Evolutionary conservation across 2,797 vertebrate species (phyloP).

Genomic region (Notamacropus eugenii): DNA sequence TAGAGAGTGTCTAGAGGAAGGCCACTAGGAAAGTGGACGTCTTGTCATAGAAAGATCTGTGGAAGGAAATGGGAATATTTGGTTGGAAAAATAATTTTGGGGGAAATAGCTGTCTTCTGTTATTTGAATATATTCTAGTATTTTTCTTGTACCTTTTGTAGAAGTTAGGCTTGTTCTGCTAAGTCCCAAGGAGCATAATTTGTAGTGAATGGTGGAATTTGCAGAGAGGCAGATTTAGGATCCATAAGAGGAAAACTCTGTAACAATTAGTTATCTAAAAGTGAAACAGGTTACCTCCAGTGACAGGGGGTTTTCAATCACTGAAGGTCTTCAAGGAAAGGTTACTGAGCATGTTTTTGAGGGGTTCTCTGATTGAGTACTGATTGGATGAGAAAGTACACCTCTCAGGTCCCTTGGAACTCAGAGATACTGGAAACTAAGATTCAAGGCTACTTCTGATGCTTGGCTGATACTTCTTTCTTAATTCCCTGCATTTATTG

Average conservation of each 20-base stretch:
- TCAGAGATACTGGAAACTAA: background rate
- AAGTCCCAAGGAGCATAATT: background rate
- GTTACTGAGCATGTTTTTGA: background rate
- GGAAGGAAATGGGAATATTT: background rate
- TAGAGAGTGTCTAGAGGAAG: background rate
- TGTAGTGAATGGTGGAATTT: background rate
- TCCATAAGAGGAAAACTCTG: background rate
- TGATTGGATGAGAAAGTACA: background rate
- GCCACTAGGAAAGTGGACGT: background rate
- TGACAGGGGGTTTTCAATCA: background rate
- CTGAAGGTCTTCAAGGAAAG: background rate
- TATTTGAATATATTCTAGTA: background rate
- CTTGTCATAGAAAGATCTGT: background rate
- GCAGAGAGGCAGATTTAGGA: background rate
- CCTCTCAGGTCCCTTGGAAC: background rate
- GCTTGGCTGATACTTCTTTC: background rate
- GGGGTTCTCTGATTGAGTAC: background rate
- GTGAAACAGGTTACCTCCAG: background rate
- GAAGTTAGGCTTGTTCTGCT: background rate
- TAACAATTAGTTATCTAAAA: background rate
- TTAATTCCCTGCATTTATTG: no score
- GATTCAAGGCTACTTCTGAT: background rate
- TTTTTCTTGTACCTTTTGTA: background rate
- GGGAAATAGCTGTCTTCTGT: background rate
- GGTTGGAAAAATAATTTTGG: background rate